Evolutionary conservation across 2,797 vertebrate genomes (phyloP).

Genomic region (Sebastolobus altivelis): DNA sequence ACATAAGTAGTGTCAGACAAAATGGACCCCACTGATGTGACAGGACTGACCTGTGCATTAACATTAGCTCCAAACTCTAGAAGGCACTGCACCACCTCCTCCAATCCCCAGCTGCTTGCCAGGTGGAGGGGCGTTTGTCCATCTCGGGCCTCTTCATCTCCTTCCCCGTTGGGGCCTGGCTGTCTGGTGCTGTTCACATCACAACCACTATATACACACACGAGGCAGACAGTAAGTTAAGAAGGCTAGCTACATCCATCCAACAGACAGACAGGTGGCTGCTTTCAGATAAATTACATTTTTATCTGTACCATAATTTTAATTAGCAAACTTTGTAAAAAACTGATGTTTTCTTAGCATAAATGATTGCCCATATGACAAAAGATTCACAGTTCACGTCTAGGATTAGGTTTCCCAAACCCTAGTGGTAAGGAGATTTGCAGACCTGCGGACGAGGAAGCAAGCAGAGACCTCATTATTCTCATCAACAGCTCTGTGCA

Average conservation of each 20-base stretch:
- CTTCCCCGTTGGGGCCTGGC: slow-evolving; percentile 94
- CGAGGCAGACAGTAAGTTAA: not conserved
- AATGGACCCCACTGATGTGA: not conserved
- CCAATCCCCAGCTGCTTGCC: slow-evolving; percentile 96
- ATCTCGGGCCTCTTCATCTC: slow-evolving; percentile 96
- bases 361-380: not conserved
- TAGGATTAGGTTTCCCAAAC: not conserved
- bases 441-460: slow-evolving; percentile 97
- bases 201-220: slow-evolving; percentile 87
- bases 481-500: slow-evolving; percentile 96
- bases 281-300: not conserved
- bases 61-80: slow-evolving; percentile 98
- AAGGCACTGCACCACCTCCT: slow-evolving; percentile 98
- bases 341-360: not conserved
- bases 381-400: not conserved
- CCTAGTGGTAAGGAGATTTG: not conserved
- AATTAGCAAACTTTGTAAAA: not conserved
- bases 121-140: slow-evolving; percentile 96
- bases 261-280: not conserved
- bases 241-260: not conserved
- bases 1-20: not conserved
- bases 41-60: slow-evolving; percentile 91
- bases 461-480: slow-evolving; percentile 94
- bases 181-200: slow-evolving; percentile 94
- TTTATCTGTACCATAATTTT: not conserved